Percentiles rank a stretch among this genome's conserved stretches.
Evolutionary conservation across 2,888 invertebrate genomes (phyloP).

Genomic region (Abscondita cerata): DNA sequence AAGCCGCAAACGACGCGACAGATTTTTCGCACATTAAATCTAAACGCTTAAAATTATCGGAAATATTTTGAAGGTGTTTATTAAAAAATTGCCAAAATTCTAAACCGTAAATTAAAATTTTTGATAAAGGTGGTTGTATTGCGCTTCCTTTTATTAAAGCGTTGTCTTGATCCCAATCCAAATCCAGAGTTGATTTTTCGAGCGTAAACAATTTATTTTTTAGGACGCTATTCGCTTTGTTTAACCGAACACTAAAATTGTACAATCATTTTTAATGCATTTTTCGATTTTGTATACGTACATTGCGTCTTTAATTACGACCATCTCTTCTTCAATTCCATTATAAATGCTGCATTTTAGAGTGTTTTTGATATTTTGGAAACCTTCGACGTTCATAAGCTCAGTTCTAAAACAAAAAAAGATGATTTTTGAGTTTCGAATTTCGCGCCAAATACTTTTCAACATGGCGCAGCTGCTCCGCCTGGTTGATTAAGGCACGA

Average conservation of each 20-base stretch:
- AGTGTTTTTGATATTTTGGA: conserved; percentile 57
- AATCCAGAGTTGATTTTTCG: conserved; percentile 46
- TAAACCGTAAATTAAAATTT: conserved; percentile 48
- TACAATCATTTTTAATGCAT: too few relatives aligned
- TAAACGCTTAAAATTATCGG: conserved; percentile 43
- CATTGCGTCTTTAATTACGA: conserved; percentile 50
- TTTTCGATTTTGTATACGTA: conserved; percentile 35
- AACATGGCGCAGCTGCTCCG: conserved; percentile 62
- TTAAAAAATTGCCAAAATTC: conserved; percentile 49
- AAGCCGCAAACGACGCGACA: conserved; percentile 43
- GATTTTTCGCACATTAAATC: conserved; percentile 45
- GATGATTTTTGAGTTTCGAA: conserved; percentile 1
- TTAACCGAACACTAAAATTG: conserved; percentile 48
- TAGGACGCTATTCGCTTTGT: conserved; percentile 47
- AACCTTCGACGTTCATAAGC: conserved; percentile 58
- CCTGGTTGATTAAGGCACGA: conserved; percentile 62
- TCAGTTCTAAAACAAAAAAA: conserved; percentile 56
- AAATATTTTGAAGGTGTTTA: conserved; percentile 45
- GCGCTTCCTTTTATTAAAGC: conserved; percentile 50
- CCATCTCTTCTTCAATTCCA: conserved; percentile 60
- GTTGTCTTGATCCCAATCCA: conserved; percentile 49
- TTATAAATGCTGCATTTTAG: conserved; percentile 58
- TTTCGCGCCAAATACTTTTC: conserved; percentile 57
- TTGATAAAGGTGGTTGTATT: conserved; percentile 50
- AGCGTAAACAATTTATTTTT: conserved; percentile 48